Conservation (phyloP, 2,888 invertebrate genomes). For the Drosophila cognata region DNA sequence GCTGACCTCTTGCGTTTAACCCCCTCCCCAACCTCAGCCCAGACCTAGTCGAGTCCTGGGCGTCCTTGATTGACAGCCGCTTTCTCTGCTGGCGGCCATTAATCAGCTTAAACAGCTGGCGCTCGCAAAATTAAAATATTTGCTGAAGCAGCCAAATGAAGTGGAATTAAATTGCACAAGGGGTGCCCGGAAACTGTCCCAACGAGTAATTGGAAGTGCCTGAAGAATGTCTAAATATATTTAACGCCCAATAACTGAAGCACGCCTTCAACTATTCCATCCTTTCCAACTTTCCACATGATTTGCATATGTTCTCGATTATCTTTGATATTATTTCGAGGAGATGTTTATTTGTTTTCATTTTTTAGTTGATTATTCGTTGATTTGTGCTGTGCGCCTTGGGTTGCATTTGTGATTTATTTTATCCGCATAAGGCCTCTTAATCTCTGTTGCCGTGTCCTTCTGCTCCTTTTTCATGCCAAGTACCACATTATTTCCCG, state of each 20-base stretch:
- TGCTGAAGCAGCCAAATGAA: conserved; percentile 48
- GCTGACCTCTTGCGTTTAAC: not conserved
- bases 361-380: conserved; percentile 16
- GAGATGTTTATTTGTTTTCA: not conserved
- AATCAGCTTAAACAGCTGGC: conserved; percentile 72
- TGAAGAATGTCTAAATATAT: not conserved
- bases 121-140: conserved; percentile 71
- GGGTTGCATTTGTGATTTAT: conserved; percentile 41
- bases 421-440: conserved; percentile 33
- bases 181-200: not conserved
- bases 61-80: conserved; percentile 67
- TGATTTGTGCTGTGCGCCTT: conserved; percentile 18
- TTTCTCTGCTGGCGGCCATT: conserved; percentile 62
- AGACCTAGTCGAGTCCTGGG: conserved; percentile 25
- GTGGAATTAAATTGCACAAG: conserved; percentile 47
- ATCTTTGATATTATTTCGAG: conserved; percentile 10
- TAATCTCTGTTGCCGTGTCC: conserved; percentile 54
- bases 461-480: conserved; percentile 41
- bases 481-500: conserved; percentile 56
- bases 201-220: conserved; percentile 1
- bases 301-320: not conserved
- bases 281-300: not conserved
- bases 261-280: not conserved
- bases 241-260: not conserved
- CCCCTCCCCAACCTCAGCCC: too few species aligned